Percentiles rank a stretch among this genome's conserved stretches.
Conservation (phyloP, 30 jellyfish, hydroid and myxozoan genomes). For the Pseudorhiza aurosa region DNA sequence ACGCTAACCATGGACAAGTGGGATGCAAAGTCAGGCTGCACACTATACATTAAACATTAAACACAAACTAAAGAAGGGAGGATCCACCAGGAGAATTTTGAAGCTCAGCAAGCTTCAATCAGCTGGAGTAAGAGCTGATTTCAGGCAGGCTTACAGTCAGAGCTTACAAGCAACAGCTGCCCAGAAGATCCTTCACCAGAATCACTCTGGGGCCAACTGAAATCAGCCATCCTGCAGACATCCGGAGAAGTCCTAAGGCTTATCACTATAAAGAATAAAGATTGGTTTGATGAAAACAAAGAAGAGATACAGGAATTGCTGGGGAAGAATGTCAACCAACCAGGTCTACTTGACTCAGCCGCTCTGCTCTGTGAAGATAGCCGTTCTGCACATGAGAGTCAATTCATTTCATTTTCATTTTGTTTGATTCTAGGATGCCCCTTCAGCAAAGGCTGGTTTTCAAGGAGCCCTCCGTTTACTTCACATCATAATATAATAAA, state of each 20-base stretch:
- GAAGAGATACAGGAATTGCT: not conserved
- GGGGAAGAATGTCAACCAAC: not conserved
- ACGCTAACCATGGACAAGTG: no score
- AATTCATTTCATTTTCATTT: not conserved
- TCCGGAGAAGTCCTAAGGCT: not conserved
- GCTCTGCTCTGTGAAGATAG: not conserved
- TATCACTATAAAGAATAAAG: not conserved
- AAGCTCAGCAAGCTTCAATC: no score
- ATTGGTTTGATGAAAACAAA: conserved; percentile 9
- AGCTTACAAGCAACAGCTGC: no score
- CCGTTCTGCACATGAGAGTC: not conserved
- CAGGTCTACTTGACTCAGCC: not conserved
- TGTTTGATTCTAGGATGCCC: not conserved
- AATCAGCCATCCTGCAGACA: not conserved
- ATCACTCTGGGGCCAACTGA: not conserved
- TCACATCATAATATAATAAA: not conserved
- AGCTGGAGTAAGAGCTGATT: no score
- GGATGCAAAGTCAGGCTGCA: no score
- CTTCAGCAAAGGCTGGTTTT: not conserved
- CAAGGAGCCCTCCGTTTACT: not conserved
- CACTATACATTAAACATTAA: no score
- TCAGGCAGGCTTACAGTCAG: no score
- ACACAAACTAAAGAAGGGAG: no score
- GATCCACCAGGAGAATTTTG: no score
- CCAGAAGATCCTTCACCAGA: no score